Evolutionary conservation across 2,113 vertebrate genomes (phyloP).

Genomic region (Eulemur rufifrons): DNA sequence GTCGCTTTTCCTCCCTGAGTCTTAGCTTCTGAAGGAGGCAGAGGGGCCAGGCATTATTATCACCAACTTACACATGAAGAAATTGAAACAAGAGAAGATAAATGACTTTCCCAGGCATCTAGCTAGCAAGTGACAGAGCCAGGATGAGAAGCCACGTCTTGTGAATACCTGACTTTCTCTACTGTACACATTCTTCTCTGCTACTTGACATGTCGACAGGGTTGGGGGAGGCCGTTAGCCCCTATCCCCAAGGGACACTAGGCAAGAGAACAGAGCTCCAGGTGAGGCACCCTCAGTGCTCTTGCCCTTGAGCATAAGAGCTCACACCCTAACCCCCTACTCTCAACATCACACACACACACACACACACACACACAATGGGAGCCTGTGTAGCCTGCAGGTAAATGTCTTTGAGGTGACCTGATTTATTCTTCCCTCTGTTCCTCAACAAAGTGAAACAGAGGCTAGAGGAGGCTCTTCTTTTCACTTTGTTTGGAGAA

Average conservation of each 20-base stretch:
- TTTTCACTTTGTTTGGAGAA: slow-evolving; percentile 27
- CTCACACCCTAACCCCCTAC: accelerated
- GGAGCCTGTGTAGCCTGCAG: background rate
- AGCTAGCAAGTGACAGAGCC: background rate
- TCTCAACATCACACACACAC: background rate
- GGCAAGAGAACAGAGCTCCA: background rate
- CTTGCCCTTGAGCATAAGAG: background rate
- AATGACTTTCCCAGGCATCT: background rate
- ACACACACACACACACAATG: background rate
- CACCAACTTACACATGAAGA: background rate
- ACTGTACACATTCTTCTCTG: background rate
- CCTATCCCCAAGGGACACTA: background rate
- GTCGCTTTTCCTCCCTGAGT: background rate
- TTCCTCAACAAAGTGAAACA: background rate
- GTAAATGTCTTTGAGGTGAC: background rate
- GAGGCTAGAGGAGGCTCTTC: background rate
- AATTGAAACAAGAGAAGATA: background rate
- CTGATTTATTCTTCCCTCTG: background rate
- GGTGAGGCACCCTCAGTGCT: background rate
- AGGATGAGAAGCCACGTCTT: background rate
- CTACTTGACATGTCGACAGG: background rate
- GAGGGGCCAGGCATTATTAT: background rate
- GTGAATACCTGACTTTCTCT: background rate
- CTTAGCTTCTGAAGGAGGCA: background rate
- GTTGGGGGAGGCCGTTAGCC: background rate